These are phyloP conservation scores for Pyxicephalus adspersus DNA, from an alignment of 2,113 vertebrate species.

Conservation along the genomic window DNA sequence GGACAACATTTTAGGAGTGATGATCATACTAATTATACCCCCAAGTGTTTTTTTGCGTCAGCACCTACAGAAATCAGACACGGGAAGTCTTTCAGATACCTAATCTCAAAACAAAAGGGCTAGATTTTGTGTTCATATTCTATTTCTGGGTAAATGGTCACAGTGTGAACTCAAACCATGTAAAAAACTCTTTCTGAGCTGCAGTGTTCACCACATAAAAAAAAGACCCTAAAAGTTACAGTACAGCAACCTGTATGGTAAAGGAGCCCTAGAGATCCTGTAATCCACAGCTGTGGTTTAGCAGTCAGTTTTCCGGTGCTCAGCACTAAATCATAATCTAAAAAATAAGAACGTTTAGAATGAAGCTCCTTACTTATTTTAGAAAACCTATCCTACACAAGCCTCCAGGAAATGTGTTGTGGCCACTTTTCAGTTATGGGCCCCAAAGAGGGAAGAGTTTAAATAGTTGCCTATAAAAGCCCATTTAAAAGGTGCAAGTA, in stretches of 20 bases:
- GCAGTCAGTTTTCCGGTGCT: not conserved
- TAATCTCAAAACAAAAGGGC: not conserved
- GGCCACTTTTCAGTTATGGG: too few relatives aligned
- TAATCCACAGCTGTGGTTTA: not conserved
- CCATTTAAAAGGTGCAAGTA: too few relatives aligned
- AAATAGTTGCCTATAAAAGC: too few relatives aligned
- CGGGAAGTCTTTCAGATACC: not conserved
- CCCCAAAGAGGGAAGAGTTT: too few relatives aligned
- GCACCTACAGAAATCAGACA: not conserved
- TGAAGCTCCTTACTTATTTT: not conserved
- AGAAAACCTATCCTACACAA: not conserved
- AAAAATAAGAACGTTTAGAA: not conserved
- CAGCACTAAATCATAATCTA: not conserved
- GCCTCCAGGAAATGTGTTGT: not conserved
- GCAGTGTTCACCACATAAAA: not conserved
- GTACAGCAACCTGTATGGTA: not conserved
- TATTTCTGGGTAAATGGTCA: not conserved
- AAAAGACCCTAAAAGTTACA: not conserved
- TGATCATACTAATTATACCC: not conserved
- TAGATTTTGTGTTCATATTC: too few relatives aligned
- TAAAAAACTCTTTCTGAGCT: not conserved
- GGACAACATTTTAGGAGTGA: too few relatives aligned
- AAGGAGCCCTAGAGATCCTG: not conserved
- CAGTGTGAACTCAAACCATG: not conserved
- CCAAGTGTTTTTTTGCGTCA: not conserved